Evolutionary conservation across 2,113 vertebrate species (phyloP).

Genomic region (Stercorarius parasiticus): DNA sequence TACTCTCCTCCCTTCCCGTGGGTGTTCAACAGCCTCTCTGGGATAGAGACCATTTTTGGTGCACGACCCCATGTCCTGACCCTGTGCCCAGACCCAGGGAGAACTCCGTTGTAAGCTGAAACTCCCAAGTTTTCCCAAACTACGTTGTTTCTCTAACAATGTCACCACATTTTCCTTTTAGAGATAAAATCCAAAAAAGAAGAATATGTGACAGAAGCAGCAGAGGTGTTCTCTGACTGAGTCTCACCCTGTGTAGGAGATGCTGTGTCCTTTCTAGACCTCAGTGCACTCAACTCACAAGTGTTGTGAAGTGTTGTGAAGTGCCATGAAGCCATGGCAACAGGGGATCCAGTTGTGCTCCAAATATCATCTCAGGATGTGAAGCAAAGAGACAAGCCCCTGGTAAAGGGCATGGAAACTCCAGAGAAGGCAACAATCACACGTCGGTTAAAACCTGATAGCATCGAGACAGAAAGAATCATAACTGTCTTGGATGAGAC

Average conservation of each 20-base stretch:
- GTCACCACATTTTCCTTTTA: not conserved
- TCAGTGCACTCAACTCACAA: not conserved
- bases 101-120: fast-evolving
- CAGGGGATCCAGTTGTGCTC: not conserved
- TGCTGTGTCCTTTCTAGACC: not conserved
- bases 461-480: not conserved
- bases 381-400: not conserved
- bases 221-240: not conserved
- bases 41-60: not conserved
- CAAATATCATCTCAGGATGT: not conserved
- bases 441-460: not conserved
- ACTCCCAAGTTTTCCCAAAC: not conserved
- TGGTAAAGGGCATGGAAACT: not conserved
- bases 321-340: not conserved
- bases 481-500: conserved; percentile 5
- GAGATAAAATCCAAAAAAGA: not conserved
- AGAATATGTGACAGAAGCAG: not conserved
- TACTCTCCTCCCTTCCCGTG: not conserved
- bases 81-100: not conserved
- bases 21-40: not conserved
- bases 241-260: not conserved
- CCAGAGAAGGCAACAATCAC: not conserved
- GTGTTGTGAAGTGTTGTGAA: too few relatives aligned
- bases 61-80: fast-evolving
- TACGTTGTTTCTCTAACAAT: not conserved